Evolutionary conservation across 2,113 vertebrate species (phyloP).

Genomic region (Sebastes fasciatus): DNA sequence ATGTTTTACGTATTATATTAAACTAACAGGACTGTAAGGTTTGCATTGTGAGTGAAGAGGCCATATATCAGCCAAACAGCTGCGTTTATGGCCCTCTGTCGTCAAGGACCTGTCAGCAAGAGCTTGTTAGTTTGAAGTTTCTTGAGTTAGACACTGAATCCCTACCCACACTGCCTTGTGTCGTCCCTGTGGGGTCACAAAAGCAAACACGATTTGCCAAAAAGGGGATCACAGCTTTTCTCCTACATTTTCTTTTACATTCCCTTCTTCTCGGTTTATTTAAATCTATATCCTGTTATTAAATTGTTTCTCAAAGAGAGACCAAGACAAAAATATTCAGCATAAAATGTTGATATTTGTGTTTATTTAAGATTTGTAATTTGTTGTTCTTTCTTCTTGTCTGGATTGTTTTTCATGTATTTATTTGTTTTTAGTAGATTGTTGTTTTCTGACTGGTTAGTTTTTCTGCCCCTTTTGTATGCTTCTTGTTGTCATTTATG

Average conservation of each 20-base stretch:
- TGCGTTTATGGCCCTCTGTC: not conserved
- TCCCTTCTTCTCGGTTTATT: not conserved
- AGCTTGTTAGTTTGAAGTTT: conserved; percentile 12
- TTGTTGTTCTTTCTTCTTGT: not conserved
- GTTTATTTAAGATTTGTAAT: not conserved
- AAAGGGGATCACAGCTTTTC: not conserved
- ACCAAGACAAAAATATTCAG: not conserved
- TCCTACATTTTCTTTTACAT: too few relatives aligned
- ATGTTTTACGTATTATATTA: not conserved
- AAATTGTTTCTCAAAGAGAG: not conserved
- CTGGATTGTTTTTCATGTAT: too few relatives aligned
- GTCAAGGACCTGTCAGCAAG: conserved; percentile 18
- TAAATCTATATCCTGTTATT: not conserved
- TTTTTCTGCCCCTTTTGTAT: too few relatives aligned
- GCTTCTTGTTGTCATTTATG: too few relatives aligned
- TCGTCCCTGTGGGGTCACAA: not conserved
- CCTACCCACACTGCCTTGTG: not conserved
- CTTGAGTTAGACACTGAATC: not conserved
- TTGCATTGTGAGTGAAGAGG: not conserved
- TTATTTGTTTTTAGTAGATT: too few relatives aligned
- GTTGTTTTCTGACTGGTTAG: too few relatives aligned
- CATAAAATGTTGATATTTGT: not conserved
- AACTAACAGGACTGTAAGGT: not conserved
- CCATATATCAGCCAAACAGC: conserved; percentile 5
- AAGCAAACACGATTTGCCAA: not conserved